phyloP scores from a whole-genome alignment of 2,113 vertebrate species.

The Xiphias gladius region DNA sequence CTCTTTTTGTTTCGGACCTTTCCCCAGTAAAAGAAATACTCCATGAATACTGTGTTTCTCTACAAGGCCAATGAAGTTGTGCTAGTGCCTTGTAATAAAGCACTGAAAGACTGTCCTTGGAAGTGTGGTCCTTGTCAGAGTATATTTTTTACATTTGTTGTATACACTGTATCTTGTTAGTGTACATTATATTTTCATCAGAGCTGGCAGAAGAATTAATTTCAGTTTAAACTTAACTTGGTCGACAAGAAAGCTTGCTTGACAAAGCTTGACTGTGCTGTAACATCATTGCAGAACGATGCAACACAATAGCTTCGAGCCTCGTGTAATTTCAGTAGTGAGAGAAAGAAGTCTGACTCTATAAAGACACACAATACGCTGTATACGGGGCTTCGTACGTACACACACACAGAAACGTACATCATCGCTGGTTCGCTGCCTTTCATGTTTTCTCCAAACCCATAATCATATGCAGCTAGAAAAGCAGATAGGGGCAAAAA shows the following conservation, averaged over 20 bases:
- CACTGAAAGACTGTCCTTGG: neutral
- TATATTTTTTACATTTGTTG: neutral
- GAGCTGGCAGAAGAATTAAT: neutral
- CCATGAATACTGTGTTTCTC: neutral
- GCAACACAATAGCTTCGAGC: neutral
- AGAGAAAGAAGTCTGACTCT: slow-evolving; percentile 12
- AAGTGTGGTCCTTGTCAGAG: neutral
- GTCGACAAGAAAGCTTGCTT: neutral
- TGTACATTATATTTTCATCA: neutral
- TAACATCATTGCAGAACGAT: slow-evolving; percentile 10
- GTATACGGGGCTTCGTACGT: neutral
- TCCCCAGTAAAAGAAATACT: no score
- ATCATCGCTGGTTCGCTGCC: slow-evolving; percentile 1
- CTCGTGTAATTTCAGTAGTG: slow-evolving; percentile 1
- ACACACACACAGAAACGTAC: neutral
- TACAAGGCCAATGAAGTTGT: neutral
- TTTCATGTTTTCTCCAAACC: slow-evolving; percentile 39
- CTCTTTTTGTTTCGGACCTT: neutral
- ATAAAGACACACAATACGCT: neutral
- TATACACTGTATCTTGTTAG: no score
- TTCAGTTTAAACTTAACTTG: neutral
- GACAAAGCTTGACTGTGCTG: slow-evolving; percentile 1
- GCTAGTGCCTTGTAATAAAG: neutral
- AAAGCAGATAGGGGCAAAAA: neutral
- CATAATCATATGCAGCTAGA: slow-evolving; percentile 21